These are phyloP conservation scores for Enteromius mattozi DNA, from an alignment of 2,797 vertebrate genomes.

Conservation along the genomic window DNA sequence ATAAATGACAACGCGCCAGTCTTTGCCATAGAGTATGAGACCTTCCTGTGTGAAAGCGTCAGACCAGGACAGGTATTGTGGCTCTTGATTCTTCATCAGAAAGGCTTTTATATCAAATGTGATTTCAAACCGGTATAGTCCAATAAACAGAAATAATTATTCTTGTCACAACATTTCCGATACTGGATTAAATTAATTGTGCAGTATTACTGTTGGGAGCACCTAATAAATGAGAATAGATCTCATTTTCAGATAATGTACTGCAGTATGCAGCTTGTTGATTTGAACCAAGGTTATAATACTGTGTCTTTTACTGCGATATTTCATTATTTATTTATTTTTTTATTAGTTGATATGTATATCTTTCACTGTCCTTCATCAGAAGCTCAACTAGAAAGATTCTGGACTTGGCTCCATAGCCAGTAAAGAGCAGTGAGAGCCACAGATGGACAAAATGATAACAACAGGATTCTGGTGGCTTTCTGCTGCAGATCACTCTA, in stretches of 20 bases:
- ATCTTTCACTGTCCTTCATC: background rate
- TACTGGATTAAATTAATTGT: background rate
- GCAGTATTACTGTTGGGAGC: background rate
- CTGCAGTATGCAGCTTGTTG: background rate
- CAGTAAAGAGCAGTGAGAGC: slow-evolving; percentile 18
- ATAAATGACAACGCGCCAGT: slow-evolving; percentile 91
- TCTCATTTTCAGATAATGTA: slow-evolving; percentile 3
- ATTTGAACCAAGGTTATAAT: slow-evolving; percentile 1
- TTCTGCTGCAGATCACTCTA: slow-evolving; percentile 53
- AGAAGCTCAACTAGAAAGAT: slow-evolving; percentile 1
- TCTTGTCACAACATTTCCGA: background rate
- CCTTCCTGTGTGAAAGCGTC: slow-evolving; percentile 86
- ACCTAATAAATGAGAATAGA: slow-evolving; percentile 2
- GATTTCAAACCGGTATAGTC: background rate
- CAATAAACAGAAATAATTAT: background rate
- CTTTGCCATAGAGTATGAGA: slow-evolving; percentile 86
- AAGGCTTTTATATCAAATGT: slow-evolving; percentile 11
- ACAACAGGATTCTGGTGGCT: slow-evolving; percentile 39
- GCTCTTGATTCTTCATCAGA: background rate
- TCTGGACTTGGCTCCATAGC: slow-evolving; percentile 9
- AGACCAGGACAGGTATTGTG: slow-evolving; percentile 81
- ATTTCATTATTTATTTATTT: background rate
- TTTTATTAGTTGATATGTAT: background rate
- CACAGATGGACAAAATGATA: slow-evolving; percentile 48
- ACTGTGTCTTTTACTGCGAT: background rate